Conservation (phyloP, 2,888 invertebrate genomes). For the Idaea dimidiata region DNA sequence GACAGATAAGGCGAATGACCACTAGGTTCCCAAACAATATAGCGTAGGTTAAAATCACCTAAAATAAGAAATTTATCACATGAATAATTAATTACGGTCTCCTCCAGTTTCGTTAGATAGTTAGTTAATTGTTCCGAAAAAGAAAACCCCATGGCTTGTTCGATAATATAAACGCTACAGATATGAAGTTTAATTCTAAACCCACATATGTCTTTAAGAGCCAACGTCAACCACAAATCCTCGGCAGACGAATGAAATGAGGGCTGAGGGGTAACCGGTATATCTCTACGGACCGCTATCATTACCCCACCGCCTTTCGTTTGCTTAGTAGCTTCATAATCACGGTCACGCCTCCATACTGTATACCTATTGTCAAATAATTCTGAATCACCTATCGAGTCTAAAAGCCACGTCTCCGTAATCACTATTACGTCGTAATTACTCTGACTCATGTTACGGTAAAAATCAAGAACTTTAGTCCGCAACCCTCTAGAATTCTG, state of each 20-base stretch:
- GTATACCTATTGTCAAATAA: constrained; percentile 17
- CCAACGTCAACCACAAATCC: constrained; percentile 6
- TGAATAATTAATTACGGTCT: not conserved
- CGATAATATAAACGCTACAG: constrained; percentile 12
- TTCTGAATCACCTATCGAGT: constrained; percentile 10
- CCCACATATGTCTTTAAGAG: not conserved
- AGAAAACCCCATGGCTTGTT: constrained; percentile 5
- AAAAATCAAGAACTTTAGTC: constrained; percentile 11
- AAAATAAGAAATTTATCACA: constrained; percentile 5
- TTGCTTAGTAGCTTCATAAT: constrained; percentile 3
- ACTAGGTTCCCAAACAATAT: constrained; percentile 2
- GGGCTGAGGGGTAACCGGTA: constrained; percentile 1
- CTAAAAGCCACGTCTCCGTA: constrained; percentile 18
- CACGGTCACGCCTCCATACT: constrained; percentile 7
- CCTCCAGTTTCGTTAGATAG: constrained; percentile 5
- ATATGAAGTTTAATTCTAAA: constrained; percentile 3
- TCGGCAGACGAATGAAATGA: not conserved
- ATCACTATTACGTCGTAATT: constrained; percentile 14
- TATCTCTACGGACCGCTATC: constrained; percentile 9
- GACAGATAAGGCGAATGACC: not conserved
- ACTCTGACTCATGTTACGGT: constrained; percentile 6
- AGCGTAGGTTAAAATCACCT: constrained; percentile 15
- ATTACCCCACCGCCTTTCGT: constrained; percentile 6
- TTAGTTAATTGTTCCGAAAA: constrained; percentile 7
- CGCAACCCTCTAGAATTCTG: constrained; percentile 17